A percentile compares a stretch with the other conserved stretches of the same genome.
Evolutionary conservation across 2,888 invertebrate species (phyloP).

Genomic region (Orthosia incerta): DNA sequence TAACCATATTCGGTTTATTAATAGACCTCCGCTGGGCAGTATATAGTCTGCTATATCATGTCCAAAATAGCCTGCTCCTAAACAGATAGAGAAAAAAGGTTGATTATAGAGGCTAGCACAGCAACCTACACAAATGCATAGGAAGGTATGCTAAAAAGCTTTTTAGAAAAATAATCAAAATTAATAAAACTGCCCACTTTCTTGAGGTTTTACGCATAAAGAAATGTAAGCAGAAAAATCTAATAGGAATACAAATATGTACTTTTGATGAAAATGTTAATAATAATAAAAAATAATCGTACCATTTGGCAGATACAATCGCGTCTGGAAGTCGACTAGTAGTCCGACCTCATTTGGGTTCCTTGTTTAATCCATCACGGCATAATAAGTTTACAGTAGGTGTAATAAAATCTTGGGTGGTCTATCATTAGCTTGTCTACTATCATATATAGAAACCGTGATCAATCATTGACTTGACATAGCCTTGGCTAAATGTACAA

Average conservation of each 20-base stretch:
- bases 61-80: conserved; percentile 55
- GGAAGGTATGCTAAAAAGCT: conserved; percentile 28
- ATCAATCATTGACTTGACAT: conserved; percentile 14
- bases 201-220: conserved; percentile 6
- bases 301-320: conserved; percentile 42
- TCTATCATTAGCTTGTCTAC: conserved; percentile 9
- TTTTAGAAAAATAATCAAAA: conserved; percentile 10
- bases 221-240: conserved; percentile 37
- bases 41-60: conserved; percentile 29
- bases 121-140: conserved; percentile 12
- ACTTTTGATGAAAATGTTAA: conserved; percentile 7
- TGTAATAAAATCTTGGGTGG: conserved; percentile 17
- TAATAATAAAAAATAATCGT: conserved; percentile 37
- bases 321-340: conserved; percentile 32
- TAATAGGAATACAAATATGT: conserved; percentile 11
- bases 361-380: conserved; percentile 16
- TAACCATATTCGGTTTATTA: conserved; percentile 7
- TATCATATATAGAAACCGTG: conserved; percentile 21
- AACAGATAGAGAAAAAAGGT: conserved; percentile 49
- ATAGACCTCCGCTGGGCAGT: conserved; percentile 1
- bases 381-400: not conserved
- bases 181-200: conserved; percentile 17
- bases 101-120: conserved; percentile 35
- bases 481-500: conserved; percentile 20
- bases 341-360: conserved; percentile 35